phyloP scores from a whole-genome alignment of 2,888 invertebrate genomes.

The Pantelozetes paolii region DNA sequence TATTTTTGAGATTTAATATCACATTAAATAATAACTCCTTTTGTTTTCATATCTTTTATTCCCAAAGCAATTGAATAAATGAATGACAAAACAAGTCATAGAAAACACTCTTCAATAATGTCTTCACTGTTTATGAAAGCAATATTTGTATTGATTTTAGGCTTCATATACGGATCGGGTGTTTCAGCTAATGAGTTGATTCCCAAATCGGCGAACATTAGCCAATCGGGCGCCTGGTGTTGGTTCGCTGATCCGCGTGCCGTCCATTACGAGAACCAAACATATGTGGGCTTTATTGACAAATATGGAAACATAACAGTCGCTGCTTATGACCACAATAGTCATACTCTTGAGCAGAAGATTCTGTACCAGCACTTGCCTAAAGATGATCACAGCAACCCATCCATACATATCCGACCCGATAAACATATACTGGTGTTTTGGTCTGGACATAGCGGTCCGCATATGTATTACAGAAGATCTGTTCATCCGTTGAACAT shows the following conservation, averaged over 20 bases:
- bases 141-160: too few relatives aligned
- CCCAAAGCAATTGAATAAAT: too few relatives aligned
- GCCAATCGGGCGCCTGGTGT: constrained; percentile 18
- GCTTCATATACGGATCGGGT: too few relatives aligned
- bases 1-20: too few relatives aligned
- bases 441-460: neutral
- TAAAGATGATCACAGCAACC: constrained; percentile 15
- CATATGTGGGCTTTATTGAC: constrained; percentile 1
- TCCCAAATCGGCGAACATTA: neutral
- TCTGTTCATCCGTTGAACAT: constrained; percentile 5
- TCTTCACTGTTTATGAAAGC: too few relatives aligned
- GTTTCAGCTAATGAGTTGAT: neutral
- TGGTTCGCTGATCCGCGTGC: constrained; percentile 11
- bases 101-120: too few relatives aligned
- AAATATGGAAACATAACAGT: constrained; percentile 9
- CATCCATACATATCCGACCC: neutral
- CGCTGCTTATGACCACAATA: neutral
- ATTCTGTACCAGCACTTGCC: neutral
- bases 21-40: too few relatives aligned
- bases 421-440: neutral
- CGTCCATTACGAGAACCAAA: neutral
- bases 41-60: too few relatives aligned
- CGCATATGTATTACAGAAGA: neutral
- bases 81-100: too few relatives aligned
- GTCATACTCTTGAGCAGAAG: neutral